Conservation (phyloP, 2,888 invertebrate species). For the Blomia tropicalis region DNA sequence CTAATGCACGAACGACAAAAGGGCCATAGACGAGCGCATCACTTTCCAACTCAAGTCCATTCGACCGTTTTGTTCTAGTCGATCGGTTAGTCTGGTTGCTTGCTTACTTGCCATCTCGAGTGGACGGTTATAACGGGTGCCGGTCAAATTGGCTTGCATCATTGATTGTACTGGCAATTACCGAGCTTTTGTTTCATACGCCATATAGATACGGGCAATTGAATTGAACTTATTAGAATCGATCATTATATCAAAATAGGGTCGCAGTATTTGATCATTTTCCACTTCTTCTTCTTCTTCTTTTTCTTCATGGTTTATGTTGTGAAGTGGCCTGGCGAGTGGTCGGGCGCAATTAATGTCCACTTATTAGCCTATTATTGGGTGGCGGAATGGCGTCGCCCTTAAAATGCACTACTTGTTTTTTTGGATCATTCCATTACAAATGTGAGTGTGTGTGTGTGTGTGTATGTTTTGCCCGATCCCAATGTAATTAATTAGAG, state of each 20-base stretch:
- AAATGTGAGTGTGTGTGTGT: background rate
- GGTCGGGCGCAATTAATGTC: background rate
- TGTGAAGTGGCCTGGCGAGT: background rate
- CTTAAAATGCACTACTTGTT: no score
- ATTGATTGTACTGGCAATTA: no score
- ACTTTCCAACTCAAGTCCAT: background rate
- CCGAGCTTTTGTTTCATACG: no score
- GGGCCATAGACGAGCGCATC: background rate
- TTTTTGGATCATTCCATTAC: background rate
- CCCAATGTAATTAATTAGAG: background rate
- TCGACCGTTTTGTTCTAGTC: background rate
- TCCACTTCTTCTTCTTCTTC: background rate
- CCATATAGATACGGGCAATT: no score
- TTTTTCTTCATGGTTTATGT: background rate
- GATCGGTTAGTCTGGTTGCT: background rate
- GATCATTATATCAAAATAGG: background rate
- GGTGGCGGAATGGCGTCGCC: background rate
- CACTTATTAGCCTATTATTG: constrained; percentile 10
- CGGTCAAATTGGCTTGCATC: no score
- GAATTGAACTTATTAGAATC: constrained; percentile 13
- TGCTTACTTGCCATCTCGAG: background rate
- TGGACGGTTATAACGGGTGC: no score
- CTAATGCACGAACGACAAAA: no score
- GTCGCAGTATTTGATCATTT: background rate
- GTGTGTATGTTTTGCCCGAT: background rate